Evolutionary conservation across 2,797 vertebrate genomes (phyloP).

Genomic region (Dendrocincla fuliginosa): DNA sequence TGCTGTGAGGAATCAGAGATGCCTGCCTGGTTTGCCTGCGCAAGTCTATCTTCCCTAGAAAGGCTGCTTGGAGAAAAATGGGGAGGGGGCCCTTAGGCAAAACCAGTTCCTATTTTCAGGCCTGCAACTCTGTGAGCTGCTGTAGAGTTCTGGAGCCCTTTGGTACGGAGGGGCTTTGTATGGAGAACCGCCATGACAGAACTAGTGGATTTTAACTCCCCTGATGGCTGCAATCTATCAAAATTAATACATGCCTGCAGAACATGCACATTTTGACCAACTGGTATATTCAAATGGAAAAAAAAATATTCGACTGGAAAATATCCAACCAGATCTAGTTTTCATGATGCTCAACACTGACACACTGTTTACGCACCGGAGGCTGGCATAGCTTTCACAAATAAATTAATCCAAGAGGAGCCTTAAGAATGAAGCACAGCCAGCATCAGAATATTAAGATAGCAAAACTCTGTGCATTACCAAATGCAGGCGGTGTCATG

Average conservation of each 20-base stretch:
- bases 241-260: fast-evolving
- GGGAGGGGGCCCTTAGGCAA: neutral
- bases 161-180: fast-evolving
- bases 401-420: neutral
- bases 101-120: neutral
- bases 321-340: neutral
- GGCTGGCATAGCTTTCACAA: neutral
- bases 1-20: neutral
- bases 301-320: neutral
- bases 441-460: neutral
- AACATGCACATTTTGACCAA: neutral
- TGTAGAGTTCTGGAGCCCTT: neutral
- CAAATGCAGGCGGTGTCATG: neutral
- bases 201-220: neutral
- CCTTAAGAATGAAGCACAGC: neutral
- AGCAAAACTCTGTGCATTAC: neutral
- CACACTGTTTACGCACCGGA: neutral
- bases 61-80: neutral
- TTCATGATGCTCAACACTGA: fast-evolving
- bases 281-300: neutral
- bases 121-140: neutral
- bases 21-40: neutral
- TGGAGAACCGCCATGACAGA: neutral
- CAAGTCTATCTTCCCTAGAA: neutral
- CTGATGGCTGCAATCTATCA: neutral